These are phyloP conservation scores for Platysternon megacephalum DNA, from an alignment of 2,113 vertebrate genomes.

Conservation along the genomic window DNA sequence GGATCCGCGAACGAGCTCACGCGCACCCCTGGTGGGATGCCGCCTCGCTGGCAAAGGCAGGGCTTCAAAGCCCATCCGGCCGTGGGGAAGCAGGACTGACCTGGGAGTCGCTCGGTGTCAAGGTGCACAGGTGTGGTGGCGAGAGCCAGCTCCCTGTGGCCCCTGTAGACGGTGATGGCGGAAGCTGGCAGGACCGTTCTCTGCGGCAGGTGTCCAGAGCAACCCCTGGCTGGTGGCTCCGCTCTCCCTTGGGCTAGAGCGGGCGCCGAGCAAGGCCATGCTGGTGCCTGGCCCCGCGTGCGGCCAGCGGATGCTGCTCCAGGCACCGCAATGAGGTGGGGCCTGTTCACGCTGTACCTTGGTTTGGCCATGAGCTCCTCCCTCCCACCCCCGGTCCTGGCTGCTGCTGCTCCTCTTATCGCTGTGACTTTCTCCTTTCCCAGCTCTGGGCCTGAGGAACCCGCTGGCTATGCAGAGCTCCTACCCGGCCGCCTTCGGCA, in stretches of 20 bases:
- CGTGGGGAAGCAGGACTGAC: not conserved
- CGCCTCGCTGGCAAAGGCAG: not conserved
- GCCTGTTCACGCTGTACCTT: not conserved
- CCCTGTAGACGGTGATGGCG: no score
- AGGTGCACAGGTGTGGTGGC: no score
- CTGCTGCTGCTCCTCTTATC: not conserved
- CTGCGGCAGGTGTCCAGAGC: no score
- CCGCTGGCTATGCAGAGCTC: conserved; percentile 87
- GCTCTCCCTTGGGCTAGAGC: no score
- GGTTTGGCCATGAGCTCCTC: not conserved
- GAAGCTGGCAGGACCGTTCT: no score
- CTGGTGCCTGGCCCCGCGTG: no score
- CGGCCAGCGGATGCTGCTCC: not conserved
- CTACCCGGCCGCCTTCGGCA: conserved; percentile 87
- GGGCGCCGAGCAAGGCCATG: no score
- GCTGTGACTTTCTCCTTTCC: not conserved
- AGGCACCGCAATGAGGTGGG: not conserved
- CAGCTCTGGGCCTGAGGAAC: conserved; percentile 89
- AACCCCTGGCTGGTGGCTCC: no score
- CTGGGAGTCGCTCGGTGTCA: not conserved
- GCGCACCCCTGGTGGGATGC: no score
- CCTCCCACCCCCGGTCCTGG: accelerated
- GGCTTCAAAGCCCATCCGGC: not conserved
- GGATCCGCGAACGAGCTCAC: not conserved
- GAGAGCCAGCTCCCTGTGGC: not conserved